Evolutionary conservation across 2,888 invertebrate genomes (phyloP).

Genomic region (Clivina fossor): DNA sequence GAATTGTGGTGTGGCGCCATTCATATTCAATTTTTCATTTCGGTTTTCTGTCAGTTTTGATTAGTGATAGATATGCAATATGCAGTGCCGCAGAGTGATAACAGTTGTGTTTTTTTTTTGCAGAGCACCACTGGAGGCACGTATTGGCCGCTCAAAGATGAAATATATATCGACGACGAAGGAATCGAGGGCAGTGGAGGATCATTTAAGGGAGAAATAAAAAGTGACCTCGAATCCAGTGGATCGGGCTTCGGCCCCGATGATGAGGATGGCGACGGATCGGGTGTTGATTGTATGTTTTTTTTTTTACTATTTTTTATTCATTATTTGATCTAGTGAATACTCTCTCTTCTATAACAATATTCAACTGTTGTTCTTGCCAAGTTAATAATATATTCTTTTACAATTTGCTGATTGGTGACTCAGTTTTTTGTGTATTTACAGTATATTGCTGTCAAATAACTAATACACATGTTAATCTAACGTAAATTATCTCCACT

Average conservation of each 20-base stretch:
- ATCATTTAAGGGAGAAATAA: slow-evolving; percentile 64
- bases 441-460: no score
- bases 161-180: slow-evolving; percentile 78
- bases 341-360: no score
- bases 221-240: slow-evolving; percentile 78
- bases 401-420: no score
- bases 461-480: no score
- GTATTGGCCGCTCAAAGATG: slow-evolving; percentile 58
- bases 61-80: not conserved
- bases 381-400: no score
- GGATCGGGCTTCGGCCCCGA: slow-evolving; percentile 84
- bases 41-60: not conserved
- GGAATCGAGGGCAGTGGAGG: slow-evolving; percentile 71
- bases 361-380: no score
- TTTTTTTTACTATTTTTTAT: no score
- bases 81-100: slow-evolving; percentile 8
- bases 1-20: no score
- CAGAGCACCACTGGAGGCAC: slow-evolving; percentile 42
- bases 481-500: no score
- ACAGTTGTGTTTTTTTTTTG: slow-evolving; percentile 21
- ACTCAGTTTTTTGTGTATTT: no score
- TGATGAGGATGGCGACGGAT: slow-evolving; percentile 67
- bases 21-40: not conserved
- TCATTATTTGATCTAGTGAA: no score
- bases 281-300: slow-evolving; percentile 32